phyloP scores from a whole-genome alignment of 2,113 vertebrate species.

The Mormyrus lacerda region DNA sequence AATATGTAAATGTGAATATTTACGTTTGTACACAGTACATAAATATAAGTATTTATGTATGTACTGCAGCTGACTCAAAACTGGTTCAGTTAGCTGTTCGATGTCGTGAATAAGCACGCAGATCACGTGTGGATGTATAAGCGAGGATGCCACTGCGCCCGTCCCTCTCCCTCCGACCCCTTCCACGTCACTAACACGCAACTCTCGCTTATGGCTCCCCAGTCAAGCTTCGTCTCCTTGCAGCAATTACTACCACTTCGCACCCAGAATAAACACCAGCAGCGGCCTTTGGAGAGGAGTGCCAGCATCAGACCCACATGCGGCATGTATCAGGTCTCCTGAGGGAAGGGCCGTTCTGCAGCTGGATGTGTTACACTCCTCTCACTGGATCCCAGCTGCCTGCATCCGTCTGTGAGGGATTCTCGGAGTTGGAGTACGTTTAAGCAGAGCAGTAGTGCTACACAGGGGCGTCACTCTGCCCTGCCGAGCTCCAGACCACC shows the following conservation, averaged over 20 bases:
- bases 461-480: constrained; percentile 49
- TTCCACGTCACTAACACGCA: background rate
- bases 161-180: background rate
- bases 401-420: constrained; percentile 71
- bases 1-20: background rate
- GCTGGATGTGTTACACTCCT: constrained; percentile 51
- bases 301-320: constrained; percentile 43
- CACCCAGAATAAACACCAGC: constrained; percentile 51
- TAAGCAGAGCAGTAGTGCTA: constrained; percentile 54
- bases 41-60: background rate
- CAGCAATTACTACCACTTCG: constrained; percentile 42
- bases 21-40: background rate
- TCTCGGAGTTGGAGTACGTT: constrained; percentile 57
- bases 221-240: constrained; percentile 30
- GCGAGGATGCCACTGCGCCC: background rate
- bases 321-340: constrained; percentile 52
- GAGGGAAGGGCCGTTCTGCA: constrained; percentile 50
- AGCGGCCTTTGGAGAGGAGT: constrained; percentile 32
- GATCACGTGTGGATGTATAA: background rate
- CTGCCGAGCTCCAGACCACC: constrained; percentile 82
- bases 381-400: constrained; percentile 62
- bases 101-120: background rate
- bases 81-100: background rate
- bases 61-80: background rate
- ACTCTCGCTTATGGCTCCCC: constrained; percentile 15